Evolutionary conservation across 53 echinoderm and acorn worm species (phyloP).

Genomic region (Glandiceps talaboti): DNA sequence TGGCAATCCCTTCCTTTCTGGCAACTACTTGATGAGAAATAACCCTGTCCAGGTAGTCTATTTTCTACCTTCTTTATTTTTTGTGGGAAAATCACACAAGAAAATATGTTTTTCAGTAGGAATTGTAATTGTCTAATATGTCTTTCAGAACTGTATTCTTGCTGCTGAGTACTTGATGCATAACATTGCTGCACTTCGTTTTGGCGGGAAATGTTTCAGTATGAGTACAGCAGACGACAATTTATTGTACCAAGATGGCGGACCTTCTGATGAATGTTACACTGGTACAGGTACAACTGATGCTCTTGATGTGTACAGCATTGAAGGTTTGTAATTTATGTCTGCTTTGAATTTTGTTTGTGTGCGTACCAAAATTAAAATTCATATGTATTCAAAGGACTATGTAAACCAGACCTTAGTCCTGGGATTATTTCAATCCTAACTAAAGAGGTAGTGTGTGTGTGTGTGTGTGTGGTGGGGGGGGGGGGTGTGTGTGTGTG

Average conservation of each 20-base stretch:
- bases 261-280: background rate
- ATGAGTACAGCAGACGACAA: background rate
- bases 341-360: too few species aligned
- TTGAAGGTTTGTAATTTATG: background rate
- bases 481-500: too few species aligned
- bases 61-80: too few species aligned
- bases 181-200: background rate
- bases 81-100: too few species aligned
- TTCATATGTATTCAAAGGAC: too few species aligned
- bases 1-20: background rate
- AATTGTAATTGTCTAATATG: background rate
- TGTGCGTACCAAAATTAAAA: too few species aligned
- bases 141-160: background rate
- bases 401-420: too few species aligned
- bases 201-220: background rate
- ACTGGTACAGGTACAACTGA: background rate
- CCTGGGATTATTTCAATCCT: too few species aligned
- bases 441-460: too few species aligned
- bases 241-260: background rate
- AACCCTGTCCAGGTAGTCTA: background rate
- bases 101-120: background rate
- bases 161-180: background rate
- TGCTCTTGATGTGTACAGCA: background rate
- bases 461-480: too few species aligned
- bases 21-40: background rate